These are phyloP conservation scores for Mechanitis messenoides DNA, from an alignment of 2,888 invertebrate species.

Conservation along the genomic window DNA sequence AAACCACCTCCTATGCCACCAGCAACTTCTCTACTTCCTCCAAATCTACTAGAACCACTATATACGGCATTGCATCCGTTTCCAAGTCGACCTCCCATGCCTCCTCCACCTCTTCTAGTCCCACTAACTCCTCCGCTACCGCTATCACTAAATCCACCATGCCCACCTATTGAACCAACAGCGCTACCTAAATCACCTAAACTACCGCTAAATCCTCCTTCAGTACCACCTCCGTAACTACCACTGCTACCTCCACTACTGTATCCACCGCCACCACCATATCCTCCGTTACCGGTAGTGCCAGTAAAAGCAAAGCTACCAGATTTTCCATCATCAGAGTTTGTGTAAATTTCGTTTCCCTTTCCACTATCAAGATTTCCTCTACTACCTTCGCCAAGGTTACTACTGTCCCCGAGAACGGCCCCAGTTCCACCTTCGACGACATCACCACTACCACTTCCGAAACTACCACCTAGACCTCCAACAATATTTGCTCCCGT, in stretches of 20 bases:
- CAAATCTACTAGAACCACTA: conserved; percentile 27
- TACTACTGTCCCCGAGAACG: conserved; percentile 36
- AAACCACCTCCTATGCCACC: conserved; percentile 18
- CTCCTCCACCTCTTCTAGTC: conserved; percentile 25
- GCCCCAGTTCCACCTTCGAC: conserved; percentile 52
- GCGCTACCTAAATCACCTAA: conserved; percentile 33
- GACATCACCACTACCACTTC: conserved; percentile 37
- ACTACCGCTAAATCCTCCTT: conserved; percentile 39
- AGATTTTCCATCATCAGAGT: conserved; percentile 64
- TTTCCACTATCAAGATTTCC: conserved; percentile 35
- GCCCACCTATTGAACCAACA: conserved; percentile 27
- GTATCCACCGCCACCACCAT: conserved; percentile 62
- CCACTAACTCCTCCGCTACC: conserved; percentile 20
- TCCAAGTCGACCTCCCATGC: conserved; percentile 29
- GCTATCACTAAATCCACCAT: conserved; percentile 24
- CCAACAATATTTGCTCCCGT: conserved; percentile 20
- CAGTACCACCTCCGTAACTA: conserved; percentile 40
- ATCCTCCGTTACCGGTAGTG: conserved; percentile 55
- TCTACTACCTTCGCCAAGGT: conserved; percentile 26
- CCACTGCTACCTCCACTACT: conserved; percentile 54
- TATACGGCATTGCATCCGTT: conserved; percentile 29
- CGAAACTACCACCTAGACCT: conserved; percentile 29
- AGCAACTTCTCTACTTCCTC: conserved; percentile 25
- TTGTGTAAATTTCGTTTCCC: conserved; percentile 50
- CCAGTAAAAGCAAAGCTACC: conserved; percentile 67